Evolutionary conservation across 23 tunicate species (phyloP), one percentile per base, ranked within the genome.

Genomic region (Oikopleura albicans): DNA sequence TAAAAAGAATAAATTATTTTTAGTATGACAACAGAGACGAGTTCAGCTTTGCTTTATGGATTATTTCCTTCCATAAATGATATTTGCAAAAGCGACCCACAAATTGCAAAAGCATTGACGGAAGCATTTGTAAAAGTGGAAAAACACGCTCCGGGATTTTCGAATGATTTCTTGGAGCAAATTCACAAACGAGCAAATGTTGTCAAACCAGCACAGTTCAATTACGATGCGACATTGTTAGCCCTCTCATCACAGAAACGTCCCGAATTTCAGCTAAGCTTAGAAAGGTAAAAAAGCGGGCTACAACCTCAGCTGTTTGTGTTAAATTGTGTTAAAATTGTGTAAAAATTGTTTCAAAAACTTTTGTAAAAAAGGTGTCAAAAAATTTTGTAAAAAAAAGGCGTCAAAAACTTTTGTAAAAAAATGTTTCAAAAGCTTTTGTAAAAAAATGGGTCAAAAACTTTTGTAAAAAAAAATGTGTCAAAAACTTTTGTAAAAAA

Each of bases 111-210:
- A 29, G 79, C 79, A 2, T 37, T 71, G 4, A 71, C 31, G 4
- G 37, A 71, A 71, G 2, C 79, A 16, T 71, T 71, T 71, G 27
- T 71, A 29, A 71, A 71, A 71, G 79, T 29, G 35, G 79, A 71
- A 29, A 71, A 71, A 71, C 79, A 71, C 31, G 79, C 79, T 71
- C 79, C 79, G 2, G 79, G 79, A 12, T 71, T 71, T 29, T 71
- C 79, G 31, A 29, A 71, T 12, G 79, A 71, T 29, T 71, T 71
- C 37, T 12, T 71, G 37, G 34, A 29, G 2, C 2, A 16, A 16
- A 22, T 71, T 2, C 79, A 71, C 79, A 71, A 71, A 71, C 33
- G 31, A 29, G 35, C 79, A 2, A 37, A 71, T 37, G 37, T 34
- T 8, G 63, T 8, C 16, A 49, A 49, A 49, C 16, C 63, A 27